A percentile compares a stretch with the other conserved stretches of the same genome.
Evolutionary conservation across 1,140 invertebrate species (phyloP).

Genomic region (Ylistrum balloti): DNA sequence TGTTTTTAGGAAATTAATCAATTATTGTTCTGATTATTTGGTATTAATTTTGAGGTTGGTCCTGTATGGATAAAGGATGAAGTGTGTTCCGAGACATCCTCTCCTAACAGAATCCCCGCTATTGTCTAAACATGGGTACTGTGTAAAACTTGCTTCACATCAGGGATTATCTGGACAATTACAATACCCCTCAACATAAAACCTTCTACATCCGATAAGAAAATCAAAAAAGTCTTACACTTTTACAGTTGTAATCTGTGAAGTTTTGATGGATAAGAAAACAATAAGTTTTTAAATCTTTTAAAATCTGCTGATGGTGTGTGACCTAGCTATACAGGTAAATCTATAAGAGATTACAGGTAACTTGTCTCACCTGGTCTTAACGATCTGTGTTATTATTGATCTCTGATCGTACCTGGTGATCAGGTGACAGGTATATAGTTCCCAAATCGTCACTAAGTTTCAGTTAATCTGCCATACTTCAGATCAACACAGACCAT

Average conservation of each 20-base stretch:
- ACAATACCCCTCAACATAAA: neutral
- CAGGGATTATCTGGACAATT: neutral
- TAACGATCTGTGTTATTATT: neutral
- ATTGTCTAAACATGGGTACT: neutral
- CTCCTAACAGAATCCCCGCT: neutral
- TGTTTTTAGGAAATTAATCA: slow-evolving; percentile 3
- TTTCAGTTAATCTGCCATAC: neutral
- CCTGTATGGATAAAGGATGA: neutral
- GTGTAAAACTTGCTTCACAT: neutral
- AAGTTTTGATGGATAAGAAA: neutral
- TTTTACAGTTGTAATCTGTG: neutral
- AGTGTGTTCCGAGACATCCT: neutral
- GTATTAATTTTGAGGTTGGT: neutral
- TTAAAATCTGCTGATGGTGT: neutral
- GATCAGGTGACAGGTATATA: neutral
- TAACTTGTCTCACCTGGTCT: neutral
- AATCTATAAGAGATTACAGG: neutral
- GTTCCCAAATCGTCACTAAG: neutral
- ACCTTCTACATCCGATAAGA: neutral
- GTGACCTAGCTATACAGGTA: neutral
- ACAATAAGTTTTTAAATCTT: neutral
- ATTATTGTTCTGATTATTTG: neutral
- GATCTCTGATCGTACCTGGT: neutral
- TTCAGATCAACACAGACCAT: neutral
- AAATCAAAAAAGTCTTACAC: neutral